Conservation (phyloP, 2,888 invertebrate species). For the Dryobota labecula region DNA sequence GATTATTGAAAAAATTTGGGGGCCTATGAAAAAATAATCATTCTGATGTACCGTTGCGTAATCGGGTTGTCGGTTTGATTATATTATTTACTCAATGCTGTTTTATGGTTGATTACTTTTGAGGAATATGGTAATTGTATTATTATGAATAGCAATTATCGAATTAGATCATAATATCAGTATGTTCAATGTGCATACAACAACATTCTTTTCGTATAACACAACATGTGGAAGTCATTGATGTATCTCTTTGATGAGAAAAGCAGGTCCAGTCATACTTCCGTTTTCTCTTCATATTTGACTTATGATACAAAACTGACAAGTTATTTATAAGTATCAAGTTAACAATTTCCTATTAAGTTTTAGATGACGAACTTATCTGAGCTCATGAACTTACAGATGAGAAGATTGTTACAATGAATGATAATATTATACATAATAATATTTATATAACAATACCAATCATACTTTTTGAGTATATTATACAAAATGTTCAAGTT, state of each 20-base stretch:
- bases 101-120: slow-evolving; percentile 22
- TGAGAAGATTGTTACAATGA: slow-evolving; percentile 36
- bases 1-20: slow-evolving; percentile 45
- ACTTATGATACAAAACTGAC: slow-evolving; percentile 21
- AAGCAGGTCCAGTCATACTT: not conserved
- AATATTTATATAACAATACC: slow-evolving; percentile 42
- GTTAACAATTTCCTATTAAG: slow-evolving; percentile 26
- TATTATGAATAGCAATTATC: not conserved
- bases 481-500: slow-evolving; percentile 42
- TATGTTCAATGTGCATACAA: not conserved
- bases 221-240: not conserved
- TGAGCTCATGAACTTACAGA: slow-evolving; percentile 41
- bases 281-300: not conserved
- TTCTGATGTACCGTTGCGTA: slow-evolving; percentile 29
- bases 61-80: slow-evolving; percentile 15
- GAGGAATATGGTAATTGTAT: not conserved
- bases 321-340: slow-evolving; percentile 6
- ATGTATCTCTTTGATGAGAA: not conserved
- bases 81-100: slow-evolving; percentile 13
- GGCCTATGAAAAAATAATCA: slow-evolving; percentile 57
- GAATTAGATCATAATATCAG: not conserved
- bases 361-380: slow-evolving; percentile 26
- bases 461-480: slow-evolving; percentile 26
- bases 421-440: slow-evolving; percentile 38
- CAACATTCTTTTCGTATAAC: not conserved